Evolutionary conservation across 2,888 invertebrate genomes (phyloP).

Genomic region (Atrina japonica): DNA sequence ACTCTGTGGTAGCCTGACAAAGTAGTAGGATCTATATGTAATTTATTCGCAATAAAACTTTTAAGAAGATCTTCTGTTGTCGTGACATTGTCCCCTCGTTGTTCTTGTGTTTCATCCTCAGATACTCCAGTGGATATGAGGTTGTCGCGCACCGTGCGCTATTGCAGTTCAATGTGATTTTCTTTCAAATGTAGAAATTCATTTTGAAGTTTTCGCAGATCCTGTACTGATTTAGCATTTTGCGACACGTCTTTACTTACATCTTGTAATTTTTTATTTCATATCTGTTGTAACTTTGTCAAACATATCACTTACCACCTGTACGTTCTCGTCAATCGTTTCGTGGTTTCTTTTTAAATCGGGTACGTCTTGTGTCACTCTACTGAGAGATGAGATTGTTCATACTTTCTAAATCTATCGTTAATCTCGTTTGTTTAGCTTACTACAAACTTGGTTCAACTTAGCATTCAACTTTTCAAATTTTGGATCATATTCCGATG

Average conservation of each 20-base stretch:
- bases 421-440: neutral
- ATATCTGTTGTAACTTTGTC: slow-evolving; percentile 13
- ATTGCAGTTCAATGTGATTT: slow-evolving; percentile 12
- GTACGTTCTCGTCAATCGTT: neutral
- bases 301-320: slow-evolving; percentile 10
- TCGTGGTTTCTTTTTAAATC: neutral
- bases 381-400: neutral
- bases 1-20: slow-evolving; percentile 25
- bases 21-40: slow-evolving; percentile 14
- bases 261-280: neutral
- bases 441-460: slow-evolving; percentile 1
- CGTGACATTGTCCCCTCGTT: slow-evolving; percentile 1
- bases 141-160: slow-evolving; percentile 19
- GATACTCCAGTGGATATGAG: slow-evolving; percentile 23
- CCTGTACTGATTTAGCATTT: neutral
- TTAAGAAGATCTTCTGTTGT: slow-evolving; percentile 14
- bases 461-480: neutral
- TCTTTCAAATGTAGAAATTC: neutral
- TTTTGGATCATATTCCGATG: neutral
- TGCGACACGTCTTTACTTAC: slow-evolving; percentile 3
- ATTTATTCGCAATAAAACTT: slow-evolving; percentile 25
- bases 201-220: neutral
- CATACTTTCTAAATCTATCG: neutral
- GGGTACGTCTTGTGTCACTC: slow-evolving; percentile 5
- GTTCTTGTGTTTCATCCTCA: slow-evolving; percentile 4